Evolutionary conservation across 2,113 vertebrate species (phyloP), one percentile per base, ranked within the genome.

Genomic region (Rhinopomastus cyanomelas): DNA sequence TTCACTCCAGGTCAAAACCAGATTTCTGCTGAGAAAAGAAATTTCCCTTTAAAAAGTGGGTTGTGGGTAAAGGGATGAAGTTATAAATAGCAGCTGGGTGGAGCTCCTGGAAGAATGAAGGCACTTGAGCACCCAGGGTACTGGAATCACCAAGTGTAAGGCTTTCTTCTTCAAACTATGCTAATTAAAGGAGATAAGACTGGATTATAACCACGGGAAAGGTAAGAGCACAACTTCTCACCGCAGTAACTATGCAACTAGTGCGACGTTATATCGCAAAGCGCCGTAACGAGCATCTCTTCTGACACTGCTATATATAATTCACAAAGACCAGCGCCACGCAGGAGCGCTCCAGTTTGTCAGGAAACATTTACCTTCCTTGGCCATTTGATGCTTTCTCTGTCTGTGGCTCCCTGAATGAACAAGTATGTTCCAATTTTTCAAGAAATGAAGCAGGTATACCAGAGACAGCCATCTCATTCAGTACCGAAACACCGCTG

Each of bases 61-160:
- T 89, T 92, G 80, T 92, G 89, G 91, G 94, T 91, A 92, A 88
- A 78, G 64, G 53, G 49, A 71, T 73, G 77, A 75, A 80, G 74
- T 85, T 93, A 94, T 92, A 91, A 93, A 95, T 83, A 95, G 89
- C 86, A 92, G 78, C 94, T 95, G 92, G 81, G 84, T 64, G 75
- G 84, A 79, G 78, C 52, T 76, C 84, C 81, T 94, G 37, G 32
- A 76, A 85, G 74, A 87, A 80, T 16, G 51, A 84, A 84, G 78
- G 20, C 42, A 64, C 60, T 81, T 20, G 59, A 93, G 81, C 29
- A 46, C 25, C 55, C 42, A 23, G 59, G 36, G 67, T 68, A 67
- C 16, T 22, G 15, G 55, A 81, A 79, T 85, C 20, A 21, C 14
- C 12, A 84, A 87, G 62, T 81, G 62, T 46, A 81, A 61, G 5